phyloP scores from a whole-genome alignment of 1,140 invertebrate genomes.

The Ostrea edulis region DNA sequence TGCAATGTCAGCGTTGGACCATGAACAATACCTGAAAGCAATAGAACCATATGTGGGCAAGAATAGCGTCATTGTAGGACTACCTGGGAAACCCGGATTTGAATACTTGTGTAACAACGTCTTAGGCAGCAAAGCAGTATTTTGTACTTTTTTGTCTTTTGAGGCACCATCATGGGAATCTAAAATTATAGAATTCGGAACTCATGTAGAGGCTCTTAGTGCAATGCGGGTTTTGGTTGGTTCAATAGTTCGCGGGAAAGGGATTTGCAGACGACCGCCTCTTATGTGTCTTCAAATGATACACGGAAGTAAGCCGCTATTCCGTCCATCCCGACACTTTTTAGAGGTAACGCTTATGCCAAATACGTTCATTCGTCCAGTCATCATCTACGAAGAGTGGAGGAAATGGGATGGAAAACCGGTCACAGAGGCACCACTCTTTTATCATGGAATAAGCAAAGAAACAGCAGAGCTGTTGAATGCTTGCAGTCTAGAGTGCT shows the following conservation, averaged over 20 bases:
- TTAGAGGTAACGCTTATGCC: constrained; percentile 65
- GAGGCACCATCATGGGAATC: constrained; percentile 68
- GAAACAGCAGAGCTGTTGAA: constrained; percentile 59
- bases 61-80: constrained; percentile 66
- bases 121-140: constrained; percentile 55
- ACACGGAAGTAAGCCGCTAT: constrained; percentile 57
- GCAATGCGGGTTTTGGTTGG: constrained; percentile 55
- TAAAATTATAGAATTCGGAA: constrained; percentile 68
- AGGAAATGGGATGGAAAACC: constrained; percentile 72
- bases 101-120: constrained; percentile 65
- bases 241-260: constrained; percentile 59
- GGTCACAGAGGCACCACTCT: constrained; percentile 63
- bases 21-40: constrained; percentile 69
- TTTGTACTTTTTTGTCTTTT: constrained; percentile 67
- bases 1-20: constrained; percentile 66
- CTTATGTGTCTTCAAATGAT: constrained; percentile 65
- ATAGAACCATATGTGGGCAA: constrained; percentile 62
- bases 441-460: constrained; percentile 69
- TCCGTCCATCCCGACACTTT: constrained; percentile 62
- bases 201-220: constrained; percentile 56
- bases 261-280: constrained; percentile 55
- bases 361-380: constrained; percentile 67
- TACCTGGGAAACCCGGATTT: constrained; percentile 71
- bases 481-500: constrained; percentile 67
- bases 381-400: constrained; percentile 70